Evolutionary conservation across 2,888 invertebrate genomes (phyloP).

Genomic region (Chrysolina haemoptera): DNA sequence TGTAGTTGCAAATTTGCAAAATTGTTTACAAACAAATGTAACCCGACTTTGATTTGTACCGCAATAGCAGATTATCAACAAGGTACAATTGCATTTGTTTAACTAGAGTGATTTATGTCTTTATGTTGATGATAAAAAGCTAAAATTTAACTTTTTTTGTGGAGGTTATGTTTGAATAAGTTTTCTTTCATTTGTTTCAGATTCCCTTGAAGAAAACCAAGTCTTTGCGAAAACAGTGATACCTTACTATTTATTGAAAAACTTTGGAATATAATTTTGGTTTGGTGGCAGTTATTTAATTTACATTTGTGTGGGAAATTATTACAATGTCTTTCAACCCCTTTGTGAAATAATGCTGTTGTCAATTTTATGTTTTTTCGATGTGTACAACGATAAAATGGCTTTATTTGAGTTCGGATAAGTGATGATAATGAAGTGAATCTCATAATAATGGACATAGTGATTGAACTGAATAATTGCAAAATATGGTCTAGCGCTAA

Average conservation of each 20-base stretch:
- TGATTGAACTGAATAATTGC: conserved; percentile 33
- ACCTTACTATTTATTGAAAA: not conserved
- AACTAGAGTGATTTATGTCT: conserved; percentile 1
- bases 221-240: conserved; percentile 25
- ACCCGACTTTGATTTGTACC: conserved; percentile 16
- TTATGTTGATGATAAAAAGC: conserved; percentile 5
- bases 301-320: conserved; percentile 44
- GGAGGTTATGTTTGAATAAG: conserved; percentile 65
- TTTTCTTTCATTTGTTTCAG: conserved; percentile 63
- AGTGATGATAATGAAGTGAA: conserved; percentile 50
- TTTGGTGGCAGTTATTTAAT: conserved; percentile 41
- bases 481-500: conserved; percentile 45
- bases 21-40: conserved; percentile 65
- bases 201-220: conserved; percentile 48
- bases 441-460: conserved; percentile 31
- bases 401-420: conserved; percentile 70
- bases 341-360: conserved; percentile 62
- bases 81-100: conserved; percentile 25
- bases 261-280: conserved; percentile 39
- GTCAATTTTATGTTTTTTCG: conserved; percentile 54
- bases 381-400: conserved; percentile 67
- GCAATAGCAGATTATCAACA: conserved; percentile 1
- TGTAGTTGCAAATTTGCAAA: conserved; percentile 67
- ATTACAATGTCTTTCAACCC: conserved; percentile 51
- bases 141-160: conserved; percentile 56